Conservation (phyloP, 2,888 invertebrate species). For the Volucella inflata region DNA sequence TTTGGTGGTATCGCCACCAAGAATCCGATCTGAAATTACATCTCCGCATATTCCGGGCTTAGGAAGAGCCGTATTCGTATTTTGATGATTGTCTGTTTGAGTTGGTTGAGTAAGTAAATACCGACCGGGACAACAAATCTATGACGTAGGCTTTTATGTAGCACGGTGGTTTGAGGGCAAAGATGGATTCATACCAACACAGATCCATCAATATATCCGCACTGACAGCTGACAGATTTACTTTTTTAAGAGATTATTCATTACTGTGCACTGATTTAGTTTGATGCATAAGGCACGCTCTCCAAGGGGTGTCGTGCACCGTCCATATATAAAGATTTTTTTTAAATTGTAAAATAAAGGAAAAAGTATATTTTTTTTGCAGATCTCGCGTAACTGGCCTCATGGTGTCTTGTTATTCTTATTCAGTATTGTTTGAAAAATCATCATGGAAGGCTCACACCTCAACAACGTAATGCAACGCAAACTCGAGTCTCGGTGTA, state of each 20-base stretch:
- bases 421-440: too few species aligned
- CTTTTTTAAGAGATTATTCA: neutral
- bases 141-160: neutral
- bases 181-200: neutral
- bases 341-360: too few species aligned
- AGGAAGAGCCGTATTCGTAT: slow-evolving; percentile 81
- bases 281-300: neutral
- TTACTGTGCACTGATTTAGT: neutral
- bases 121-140: neutral
- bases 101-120: too few species aligned
- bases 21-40: slow-evolving; percentile 85
- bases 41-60: slow-evolving; percentile 85
- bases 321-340: neutral
- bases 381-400: too few species aligned
- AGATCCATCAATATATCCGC: neutral
- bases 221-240: neutral
- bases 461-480: too few species aligned
- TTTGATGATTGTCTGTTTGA: neutral
- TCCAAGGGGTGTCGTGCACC: neutral
- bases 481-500: too few species aligned
- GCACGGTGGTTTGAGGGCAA: neutral
- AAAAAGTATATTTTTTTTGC: too few species aligned
- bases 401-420: too few species aligned
- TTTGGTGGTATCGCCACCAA: slow-evolving; percentile 86
- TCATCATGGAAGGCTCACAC: too few species aligned